Base-by-base conservation (phyloP, 2,797 vertebrate genomes). In the Acanthurus leucopareius region DNA sequence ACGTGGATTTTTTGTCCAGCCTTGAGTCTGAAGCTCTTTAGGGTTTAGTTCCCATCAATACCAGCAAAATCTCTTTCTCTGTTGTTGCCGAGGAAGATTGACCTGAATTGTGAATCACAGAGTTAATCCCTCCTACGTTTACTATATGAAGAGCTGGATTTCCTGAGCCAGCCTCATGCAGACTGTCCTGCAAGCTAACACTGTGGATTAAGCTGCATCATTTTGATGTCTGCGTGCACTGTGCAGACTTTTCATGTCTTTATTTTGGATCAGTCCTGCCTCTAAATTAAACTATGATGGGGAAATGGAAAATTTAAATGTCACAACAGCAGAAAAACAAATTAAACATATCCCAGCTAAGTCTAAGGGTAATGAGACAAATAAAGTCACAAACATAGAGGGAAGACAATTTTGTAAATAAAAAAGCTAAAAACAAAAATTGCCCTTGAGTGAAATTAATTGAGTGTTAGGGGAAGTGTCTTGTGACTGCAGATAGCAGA, bases 51-150 rank as follows among this genome's bases (percentile, higher is more conserved):
- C 78, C 83, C 79, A 84, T 94, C 90, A 91, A 82, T 91, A 89
- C 75, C 61, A 65, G 62, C 80, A 48, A 86, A 89, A 92, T 89
- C 84, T 86, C 69, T 69, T 79, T 75, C 67, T 88, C 81, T 84
- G 83, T 89, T 92, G 86, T 90, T 92, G 83, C 84, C 28, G 61
- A 86, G 77, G 77, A 88, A 89, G 90, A 92, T 91, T 92, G 93
- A 94, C 93, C 92, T 93, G 92, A 92, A 94, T 94, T 89, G 83
- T 86, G 87, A 94, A 89, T 91, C 90, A 73, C 76, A 45, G 54
- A 76, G 82, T 85, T 95, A 95, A 95, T 95, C 91, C 92, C 80
- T 92, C 72, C 89, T 88, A 90, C 86, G 51, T 92, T 90, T 84
- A 88, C 80, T 84, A 76, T 82, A 83, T 80, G 83, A 90, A 80